Evolutionary conservation across 1,140 invertebrate genomes (phyloP).

Genomic region (Battus philenor): DNA sequence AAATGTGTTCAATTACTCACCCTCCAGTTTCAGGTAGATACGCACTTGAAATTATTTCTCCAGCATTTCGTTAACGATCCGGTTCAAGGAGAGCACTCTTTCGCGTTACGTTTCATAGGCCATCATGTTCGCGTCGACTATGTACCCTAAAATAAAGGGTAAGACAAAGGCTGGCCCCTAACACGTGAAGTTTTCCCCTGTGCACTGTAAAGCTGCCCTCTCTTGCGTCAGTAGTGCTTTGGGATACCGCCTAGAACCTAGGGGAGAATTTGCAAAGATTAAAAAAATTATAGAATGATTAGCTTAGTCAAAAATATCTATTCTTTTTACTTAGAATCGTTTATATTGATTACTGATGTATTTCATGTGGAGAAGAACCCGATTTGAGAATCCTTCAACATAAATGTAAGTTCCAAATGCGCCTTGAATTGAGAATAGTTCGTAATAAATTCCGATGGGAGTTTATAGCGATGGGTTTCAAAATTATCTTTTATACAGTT

Average conservation of each 20-base stretch:
- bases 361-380: too few species aligned
- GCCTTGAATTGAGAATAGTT: too few species aligned
- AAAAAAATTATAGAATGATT: constrained; percentile 9
- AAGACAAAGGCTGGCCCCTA: constrained; percentile 31
- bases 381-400: too few species aligned
- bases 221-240: constrained; percentile 42
- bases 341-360: too few species aligned
- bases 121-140: constrained; percentile 25
- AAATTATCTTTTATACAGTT: too few species aligned
- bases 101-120: constrained; percentile 29
- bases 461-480: too few species aligned
- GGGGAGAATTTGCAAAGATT: constrained; percentile 39
- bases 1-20: neutral
- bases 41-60: constrained; percentile 5
- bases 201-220: constrained; percentile 61
- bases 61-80: constrained; percentile 15
- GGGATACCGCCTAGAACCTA: constrained; percentile 37
- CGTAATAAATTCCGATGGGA: too few species aligned
- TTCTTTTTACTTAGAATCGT: too few species aligned
- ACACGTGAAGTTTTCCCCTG: constrained; percentile 60
- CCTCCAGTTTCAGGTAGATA: neutral
- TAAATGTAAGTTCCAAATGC: too few species aligned
- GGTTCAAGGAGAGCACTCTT: constrained; percentile 24
- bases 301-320: too few species aligned
- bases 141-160: constrained; percentile 42